phyloP scores from a whole-genome alignment of 2,888 invertebrate species.

The Geophilus truncorum region DNA sequence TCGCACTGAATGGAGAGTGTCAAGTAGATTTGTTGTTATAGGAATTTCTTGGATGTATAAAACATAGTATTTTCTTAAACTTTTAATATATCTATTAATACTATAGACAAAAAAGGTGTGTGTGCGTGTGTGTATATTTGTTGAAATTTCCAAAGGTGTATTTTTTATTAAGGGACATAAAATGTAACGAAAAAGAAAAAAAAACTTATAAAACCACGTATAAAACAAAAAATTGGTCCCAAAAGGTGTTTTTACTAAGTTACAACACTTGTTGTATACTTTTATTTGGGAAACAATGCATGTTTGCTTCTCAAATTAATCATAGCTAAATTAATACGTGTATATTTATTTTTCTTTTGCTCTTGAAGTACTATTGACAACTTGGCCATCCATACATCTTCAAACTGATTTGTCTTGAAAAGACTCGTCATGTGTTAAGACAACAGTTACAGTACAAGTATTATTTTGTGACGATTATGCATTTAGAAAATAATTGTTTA shows the following conservation, averaged over 20 bases:
- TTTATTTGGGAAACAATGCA: background rate
- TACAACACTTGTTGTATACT: background rate
- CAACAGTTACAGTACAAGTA: background rate
- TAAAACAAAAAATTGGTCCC: background rate
- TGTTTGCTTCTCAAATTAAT: background rate
- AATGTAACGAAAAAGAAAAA: background rate
- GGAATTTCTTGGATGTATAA: background rate
- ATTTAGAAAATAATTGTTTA: background rate
- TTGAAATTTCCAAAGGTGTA: background rate
- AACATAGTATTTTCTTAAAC: slow-evolving; percentile 5
- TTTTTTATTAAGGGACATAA: background rate
- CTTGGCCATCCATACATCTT: background rate
- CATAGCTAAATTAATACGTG: background rate
- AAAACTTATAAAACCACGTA: background rate
- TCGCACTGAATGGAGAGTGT: background rate
- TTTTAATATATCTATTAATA: background rate
- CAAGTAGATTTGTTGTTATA: background rate
- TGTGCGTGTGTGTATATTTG: background rate
- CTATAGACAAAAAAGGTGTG: too few species aligned
- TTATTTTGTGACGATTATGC: slow-evolving; percentile 8
- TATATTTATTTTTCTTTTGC: slow-evolving; percentile 2
- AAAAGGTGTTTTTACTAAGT: background rate
- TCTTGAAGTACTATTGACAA: slow-evolving; percentile 2
- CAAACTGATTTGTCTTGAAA: background rate
- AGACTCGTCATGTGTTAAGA: background rate